Base-by-base conservation (phyloP, 2,113 vertebrate genomes). In the Dryoscopus gambensis region DNA sequence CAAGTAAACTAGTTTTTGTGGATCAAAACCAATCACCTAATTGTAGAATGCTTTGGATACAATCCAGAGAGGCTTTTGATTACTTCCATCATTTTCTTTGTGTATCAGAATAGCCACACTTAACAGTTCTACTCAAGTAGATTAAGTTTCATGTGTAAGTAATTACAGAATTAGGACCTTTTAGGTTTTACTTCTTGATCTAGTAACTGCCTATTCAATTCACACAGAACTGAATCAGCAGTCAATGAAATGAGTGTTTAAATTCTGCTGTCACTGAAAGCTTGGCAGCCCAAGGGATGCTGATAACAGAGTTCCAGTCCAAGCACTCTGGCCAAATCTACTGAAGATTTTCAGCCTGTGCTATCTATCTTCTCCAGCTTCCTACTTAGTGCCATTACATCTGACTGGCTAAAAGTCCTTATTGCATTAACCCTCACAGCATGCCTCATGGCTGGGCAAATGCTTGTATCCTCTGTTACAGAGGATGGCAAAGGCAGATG, bases 171-270 rank as follows among this genome's bases (percentile, higher is more conserved):
- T 75, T 78, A 44, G 60, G 37, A 67, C 15, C 3, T 91, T 84
- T 91, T 47, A 40, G 7, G 55, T 83, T 93, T 94, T 84, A 14
- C 25, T 63, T 81, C 68, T 80, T 77, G 71, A 70, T 94, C 67
- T 67, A 86, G 55, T 47, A 93, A 80, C 78, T 91, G 59, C 42
- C 39, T 90, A 49, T 84, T 88, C 88, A 85, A 74, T 88, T 91
- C 90, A 86, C 68, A 84, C 13, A 92, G 70, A 87, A 96, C 91
- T 94, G 92, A 97, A 78, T 92, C 90, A 97, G 93, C 92, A 96
- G 92, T 96, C 90, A 93, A 84, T 90, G 56, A 88, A 96, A 94
- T 40, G 64, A 86, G 47, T 87, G 80, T 88, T 93, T 93, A 95
- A 96, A 96, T 97, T 96, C 60, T 92, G 76, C 86, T 94, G 89